Percentiles rank a stretch among this genome's conserved stretches.
Conservation (phyloP, 2,888 invertebrate genomes). For the Noctua janthe region DNA sequence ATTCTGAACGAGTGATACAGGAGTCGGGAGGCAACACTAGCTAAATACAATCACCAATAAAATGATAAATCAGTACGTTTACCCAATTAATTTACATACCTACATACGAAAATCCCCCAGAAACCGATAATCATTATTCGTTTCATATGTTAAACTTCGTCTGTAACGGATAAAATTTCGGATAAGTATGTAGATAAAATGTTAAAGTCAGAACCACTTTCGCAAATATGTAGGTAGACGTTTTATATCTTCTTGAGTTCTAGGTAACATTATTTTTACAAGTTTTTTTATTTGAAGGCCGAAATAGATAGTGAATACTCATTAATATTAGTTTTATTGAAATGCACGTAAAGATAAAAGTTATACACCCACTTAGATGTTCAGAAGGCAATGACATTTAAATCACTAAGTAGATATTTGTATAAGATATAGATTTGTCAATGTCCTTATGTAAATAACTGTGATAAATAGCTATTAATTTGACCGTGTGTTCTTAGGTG, state of each 20-base stretch:
- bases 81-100: conserved; percentile 45
- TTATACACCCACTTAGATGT: conserved; percentile 14
- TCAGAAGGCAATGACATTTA: conserved; percentile 21
- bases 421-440: conserved; percentile 5
- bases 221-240: conserved; percentile 50
- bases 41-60: conserved; percentile 25
- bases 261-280: conserved; percentile 18
- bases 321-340: conserved; percentile 40
- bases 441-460: conserved; percentile 15
- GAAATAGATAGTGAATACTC: conserved; percentile 21
- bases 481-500: background rate
- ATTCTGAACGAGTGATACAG: background rate
- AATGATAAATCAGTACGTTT: conserved; percentile 32
- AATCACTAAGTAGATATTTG: conserved; percentile 5
- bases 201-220: conserved; percentile 54
- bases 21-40: background rate
- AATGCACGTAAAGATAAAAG: conserved; percentile 23
- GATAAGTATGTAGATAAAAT: conserved; percentile 22
- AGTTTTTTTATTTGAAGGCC: conserved; percentile 16
- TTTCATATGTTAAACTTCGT: conserved; percentile 35
- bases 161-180: conserved; percentile 39
- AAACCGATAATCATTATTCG: conserved; percentile 35
- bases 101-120: conserved; percentile 24
- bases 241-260: conserved; percentile 3
- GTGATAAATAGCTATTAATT: conserved; percentile 9